These are phyloP conservation scores for Microvelia longipes DNA, from an alignment of 1,140 invertebrate genomes.

Conservation along the genomic window DNA sequence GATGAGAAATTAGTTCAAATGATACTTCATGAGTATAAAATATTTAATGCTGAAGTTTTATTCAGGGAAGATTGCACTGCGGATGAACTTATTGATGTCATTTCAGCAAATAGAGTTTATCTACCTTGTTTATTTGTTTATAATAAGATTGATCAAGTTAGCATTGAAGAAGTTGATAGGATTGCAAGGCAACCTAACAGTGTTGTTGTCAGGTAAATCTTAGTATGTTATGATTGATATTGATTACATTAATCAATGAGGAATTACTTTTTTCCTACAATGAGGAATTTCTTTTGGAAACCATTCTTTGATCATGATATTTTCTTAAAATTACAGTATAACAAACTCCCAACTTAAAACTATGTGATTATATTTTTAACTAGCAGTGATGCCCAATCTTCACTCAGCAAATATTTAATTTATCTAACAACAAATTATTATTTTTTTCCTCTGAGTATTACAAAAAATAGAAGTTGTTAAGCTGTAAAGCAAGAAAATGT, in stretches of 20 bases:
- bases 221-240: neutral
- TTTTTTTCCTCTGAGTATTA: no score
- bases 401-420: no score
- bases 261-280: no score
- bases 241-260: neutral
- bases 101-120: constrained; percentile 92
- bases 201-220: constrained; percentile 81
- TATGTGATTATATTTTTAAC: no score
- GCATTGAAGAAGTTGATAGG: constrained; percentile 94
- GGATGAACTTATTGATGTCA: constrained; percentile 98
- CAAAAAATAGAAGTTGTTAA: no score
- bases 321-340: no score
- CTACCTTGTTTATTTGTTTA: constrained; percentile 95
- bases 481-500: no score
- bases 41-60: constrained; percentile 94
- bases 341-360: no score
- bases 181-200: constrained; percentile 79
- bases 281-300: no score
- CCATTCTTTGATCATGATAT: no score
- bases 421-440: no score
- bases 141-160: constrained; percentile 99
- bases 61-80: constrained; percentile 91
- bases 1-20: constrained; percentile 97
- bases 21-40: constrained; percentile 98
- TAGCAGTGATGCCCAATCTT: no score